A percentile compares a stretch with the other conserved stretches of the same genome.
Evolutionary conservation across 2,113 vertebrate genomes (phyloP).

Genomic region (Amblyornis subalaris): DNA sequence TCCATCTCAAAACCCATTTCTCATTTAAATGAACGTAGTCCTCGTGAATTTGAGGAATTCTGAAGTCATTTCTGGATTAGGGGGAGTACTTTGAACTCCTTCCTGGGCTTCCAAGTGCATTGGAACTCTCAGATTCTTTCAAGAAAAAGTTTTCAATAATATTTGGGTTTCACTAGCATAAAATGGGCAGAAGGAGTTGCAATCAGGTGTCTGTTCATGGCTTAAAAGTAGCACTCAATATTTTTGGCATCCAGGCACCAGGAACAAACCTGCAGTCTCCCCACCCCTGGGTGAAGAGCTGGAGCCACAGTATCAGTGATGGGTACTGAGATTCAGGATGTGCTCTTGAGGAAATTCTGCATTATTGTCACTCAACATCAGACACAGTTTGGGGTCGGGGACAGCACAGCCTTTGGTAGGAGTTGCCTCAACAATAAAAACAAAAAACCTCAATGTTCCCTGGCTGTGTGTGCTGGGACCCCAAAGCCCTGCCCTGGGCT

Average conservation of each 20-base stretch:
- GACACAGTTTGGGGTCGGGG: neutral
- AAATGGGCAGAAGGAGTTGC: neutral
- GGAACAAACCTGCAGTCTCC: neutral
- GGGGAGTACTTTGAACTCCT: neutral
- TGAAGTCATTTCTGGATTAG: neutral
- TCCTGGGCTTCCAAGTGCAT: neutral
- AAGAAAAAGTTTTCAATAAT: neutral
- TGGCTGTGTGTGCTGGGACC: accelerated
- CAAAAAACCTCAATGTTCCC: neutral
- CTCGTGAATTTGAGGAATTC: neutral
- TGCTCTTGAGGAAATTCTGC: neutral
- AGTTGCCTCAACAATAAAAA: neutral
- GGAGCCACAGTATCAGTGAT: neutral
- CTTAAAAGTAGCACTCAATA: neutral
- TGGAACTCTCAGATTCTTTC: neutral
- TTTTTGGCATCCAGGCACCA: neutral
- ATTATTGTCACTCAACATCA: neutral
- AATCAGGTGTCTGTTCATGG: neutral
- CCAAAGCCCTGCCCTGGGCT: neutral
- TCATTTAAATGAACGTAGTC: neutral
- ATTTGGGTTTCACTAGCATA: neutral
- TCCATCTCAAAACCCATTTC: neutral
- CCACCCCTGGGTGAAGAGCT: neutral
- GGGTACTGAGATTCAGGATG: neutral
- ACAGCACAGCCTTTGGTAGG: neutral